Evolutionary conservation across 2,113 vertebrate species (phyloP), one percentile per base, ranked within the genome.

Genomic region (Meles meles): DNA sequence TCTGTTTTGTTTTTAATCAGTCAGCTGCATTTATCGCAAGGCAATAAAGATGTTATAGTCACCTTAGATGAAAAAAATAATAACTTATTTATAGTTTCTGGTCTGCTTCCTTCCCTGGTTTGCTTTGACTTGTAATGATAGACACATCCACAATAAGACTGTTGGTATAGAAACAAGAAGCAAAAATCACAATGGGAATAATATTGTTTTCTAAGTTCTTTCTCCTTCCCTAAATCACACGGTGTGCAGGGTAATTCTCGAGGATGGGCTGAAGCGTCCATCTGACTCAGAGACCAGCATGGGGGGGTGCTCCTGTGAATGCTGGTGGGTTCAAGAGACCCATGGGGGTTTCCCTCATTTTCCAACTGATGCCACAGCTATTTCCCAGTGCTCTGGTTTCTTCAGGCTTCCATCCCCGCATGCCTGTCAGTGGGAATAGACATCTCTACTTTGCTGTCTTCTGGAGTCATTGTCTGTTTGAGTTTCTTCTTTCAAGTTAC

Each of bases 141-240:
- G 88, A 57, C 25, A 80, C 31, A 65, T 27, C 76, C 77, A 85
- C 82, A 77, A n/a, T 23, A 91, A 97, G 37, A 57, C 20, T 93
- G 67, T 97, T 86, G 29, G 42, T 93, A 83, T 11, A 96, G 52
- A 94, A 92, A 94, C 85, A 96, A 69, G 89, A 95, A 93, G 83
- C 52, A 93, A 87, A 93, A 74, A 17, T 65, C 37, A 44, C 3
- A 59, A 63, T 79, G 37, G 37, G 57, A 55, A 52, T n/a, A 37
- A 59, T 5, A 47, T 5, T 2, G 23, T 69, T 93, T 85, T 49
- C 77, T 59, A 29, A 44, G 12, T 11, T 55, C 21, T 34, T 63
- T 82, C 39, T 49, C 88, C 44, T 83, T 59, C 34, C 27, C 37
- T 69, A 27, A 25, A 86, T 76, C 63, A 84, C 10, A 23, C 17